Conservation (phyloP, 2,888 invertebrate species). For the Thysanoteuthis rhombus region DNA sequence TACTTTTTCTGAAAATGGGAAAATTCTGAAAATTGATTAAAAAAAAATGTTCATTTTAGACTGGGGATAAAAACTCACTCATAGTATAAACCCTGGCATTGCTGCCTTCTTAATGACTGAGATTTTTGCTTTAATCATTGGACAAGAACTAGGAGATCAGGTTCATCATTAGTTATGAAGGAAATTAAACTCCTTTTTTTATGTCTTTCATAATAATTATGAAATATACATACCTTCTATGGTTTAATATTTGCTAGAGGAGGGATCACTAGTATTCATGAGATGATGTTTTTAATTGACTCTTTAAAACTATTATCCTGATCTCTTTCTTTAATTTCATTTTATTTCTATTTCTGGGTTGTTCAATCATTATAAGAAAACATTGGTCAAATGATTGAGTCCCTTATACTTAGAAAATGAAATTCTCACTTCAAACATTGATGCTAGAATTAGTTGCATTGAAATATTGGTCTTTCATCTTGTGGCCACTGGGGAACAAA, state of each 20-base stretch:
- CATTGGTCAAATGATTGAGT: not conserved
- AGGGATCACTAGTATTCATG: not conserved
- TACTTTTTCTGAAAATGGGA: too few species aligned
- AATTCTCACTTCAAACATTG: too few species aligned
- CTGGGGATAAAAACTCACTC: not conserved
- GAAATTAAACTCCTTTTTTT: not conserved
- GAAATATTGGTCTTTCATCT: too few species aligned
- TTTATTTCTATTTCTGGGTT: not conserved
- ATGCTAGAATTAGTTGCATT: too few species aligned
- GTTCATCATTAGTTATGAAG: not conserved
- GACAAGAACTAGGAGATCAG: not conserved
- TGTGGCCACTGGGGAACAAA: too few species aligned
- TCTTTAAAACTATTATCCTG: not conserved
- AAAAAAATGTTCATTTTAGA: too few species aligned
- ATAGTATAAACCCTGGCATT: not conserved
- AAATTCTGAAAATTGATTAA: not conserved
- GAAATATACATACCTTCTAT: not conserved
- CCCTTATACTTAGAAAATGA: not conserved
- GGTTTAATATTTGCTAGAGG: not conserved
- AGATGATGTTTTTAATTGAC: not conserved
- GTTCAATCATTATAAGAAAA: not conserved
- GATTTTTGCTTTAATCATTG: not conserved
- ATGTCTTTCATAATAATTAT: not conserved
- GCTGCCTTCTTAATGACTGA: not conserved
- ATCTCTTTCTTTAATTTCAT: not conserved